Evolutionary conservation across 2,797 vertebrate species (phyloP).

Genomic region (Hydrolagus colliei): DNA sequence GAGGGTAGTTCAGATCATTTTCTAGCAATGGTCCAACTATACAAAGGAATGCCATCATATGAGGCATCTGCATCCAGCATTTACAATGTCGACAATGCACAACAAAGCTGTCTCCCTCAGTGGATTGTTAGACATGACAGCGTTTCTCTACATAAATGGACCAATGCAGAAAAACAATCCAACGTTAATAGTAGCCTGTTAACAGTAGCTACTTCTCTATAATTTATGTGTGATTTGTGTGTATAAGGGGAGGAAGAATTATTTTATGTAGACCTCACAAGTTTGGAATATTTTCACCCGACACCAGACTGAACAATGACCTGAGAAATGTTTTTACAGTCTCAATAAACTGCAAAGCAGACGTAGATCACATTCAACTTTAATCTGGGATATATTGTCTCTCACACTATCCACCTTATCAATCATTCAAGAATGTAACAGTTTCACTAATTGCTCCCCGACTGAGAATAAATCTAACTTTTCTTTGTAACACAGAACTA

Average conservation of each 20-base stretch:
- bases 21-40: background rate
- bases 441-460: too few relatives aligned
- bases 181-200: background rate
- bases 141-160: slow-evolving; percentile 17
- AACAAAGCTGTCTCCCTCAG: background rate
- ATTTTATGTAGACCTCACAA: background rate
- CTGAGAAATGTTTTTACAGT: too few relatives aligned
- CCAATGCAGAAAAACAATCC: background rate
- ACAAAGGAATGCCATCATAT: slow-evolving; percentile 1
- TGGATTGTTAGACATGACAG: background rate
- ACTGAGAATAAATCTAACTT: too few relatives aligned
- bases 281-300: background rate
- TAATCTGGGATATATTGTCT: too few relatives aligned
- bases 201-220: background rate
- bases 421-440: too few relatives aligned
- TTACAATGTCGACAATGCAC: background rate
- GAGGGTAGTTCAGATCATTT: background rate
- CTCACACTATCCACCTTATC: too few relatives aligned
- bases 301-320: too few relatives aligned
- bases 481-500: too few relatives aligned
- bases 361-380: too few relatives aligned
- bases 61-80: background rate
- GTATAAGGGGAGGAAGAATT: background rate
- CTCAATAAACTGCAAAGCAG: too few relatives aligned
- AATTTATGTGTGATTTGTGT: too few relatives aligned